Evolutionary conservation across 2,797 vertebrate species (phyloP).

Genomic region (Chromobotia macracanthus): DNA sequence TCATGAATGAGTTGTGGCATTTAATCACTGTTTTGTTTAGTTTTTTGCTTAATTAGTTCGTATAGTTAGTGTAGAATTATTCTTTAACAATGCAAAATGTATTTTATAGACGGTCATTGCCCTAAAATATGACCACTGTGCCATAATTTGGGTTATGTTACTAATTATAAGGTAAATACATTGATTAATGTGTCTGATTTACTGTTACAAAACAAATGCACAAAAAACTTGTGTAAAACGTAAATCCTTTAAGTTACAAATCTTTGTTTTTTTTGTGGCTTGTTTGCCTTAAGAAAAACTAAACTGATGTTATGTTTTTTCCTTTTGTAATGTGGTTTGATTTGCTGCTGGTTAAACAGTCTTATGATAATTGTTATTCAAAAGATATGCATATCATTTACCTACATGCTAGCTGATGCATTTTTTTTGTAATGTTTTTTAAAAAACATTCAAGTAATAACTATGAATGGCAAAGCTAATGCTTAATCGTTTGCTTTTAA

Average conservation of each 20-base stretch:
- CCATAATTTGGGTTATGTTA: no score
- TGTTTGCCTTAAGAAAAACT: no score
- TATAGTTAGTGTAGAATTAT: not conserved
- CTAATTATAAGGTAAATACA: no score
- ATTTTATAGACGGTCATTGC: no score
- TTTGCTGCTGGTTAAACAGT: not conserved
- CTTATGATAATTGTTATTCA: not conserved
- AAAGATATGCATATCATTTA: not conserved
- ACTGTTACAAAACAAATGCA: no score
- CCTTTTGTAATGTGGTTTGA: not conserved
- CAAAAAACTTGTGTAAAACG: no score
- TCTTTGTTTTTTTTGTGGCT: no score
- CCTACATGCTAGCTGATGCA: not conserved
- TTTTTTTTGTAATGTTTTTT: not conserved
- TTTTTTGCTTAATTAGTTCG: not conserved
- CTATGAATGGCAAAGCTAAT: not conserved
- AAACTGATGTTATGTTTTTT: no score
- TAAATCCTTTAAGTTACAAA: no score
- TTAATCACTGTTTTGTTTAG: not conserved
- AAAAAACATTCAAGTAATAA: not conserved
- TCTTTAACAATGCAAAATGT: not conserved
- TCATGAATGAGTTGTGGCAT: not conserved
- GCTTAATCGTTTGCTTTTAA: not conserved
- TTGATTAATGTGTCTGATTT: no score
- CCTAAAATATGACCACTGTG: no score